Base-by-base conservation (phyloP, 1,140 invertebrate genomes). In the Brachionus rotundiformis region DNA sequence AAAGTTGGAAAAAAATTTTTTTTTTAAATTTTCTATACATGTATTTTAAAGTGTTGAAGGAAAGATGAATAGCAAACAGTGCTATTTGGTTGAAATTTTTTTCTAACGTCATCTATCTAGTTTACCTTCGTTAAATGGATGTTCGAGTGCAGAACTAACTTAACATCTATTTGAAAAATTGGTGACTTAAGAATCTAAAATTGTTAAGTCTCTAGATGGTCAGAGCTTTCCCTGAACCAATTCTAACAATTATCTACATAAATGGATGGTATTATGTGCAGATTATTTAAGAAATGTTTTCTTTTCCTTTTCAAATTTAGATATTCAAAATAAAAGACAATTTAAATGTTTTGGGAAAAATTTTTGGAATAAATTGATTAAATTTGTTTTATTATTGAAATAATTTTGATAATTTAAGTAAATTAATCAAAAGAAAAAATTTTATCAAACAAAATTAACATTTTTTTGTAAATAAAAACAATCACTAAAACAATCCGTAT, bases 21-120 rank as follows among this genome's bases (percentile, higher is more conserved):
- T 71, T 71, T 71, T 31, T 10, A 73, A 73, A 25, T 25, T 73
- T 73, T 73, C 39, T 25, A 47, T 73, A 4, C 68, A 73, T 73
- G 36, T 73, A 73, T 27, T 63, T 31, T 27, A n/a, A n/a, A n/a
- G n/a, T n/a, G n/a, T 27, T 13, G 61, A 29, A 8, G 25, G 11
- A 19, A 63, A 63, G 61, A 29, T 63, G n/a, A 63, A 63, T 54
- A 19, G n/a, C 7, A 23, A 54, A 54, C 47, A 54, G 47, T 54
- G n/a, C 19, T 54, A 0, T 54, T 54, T 54, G 16, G 47, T 7
- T 5, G 47, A 54, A 54, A 23, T 19, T 25, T 54, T 54, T 54
- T 8, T n/a, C n/a, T n/a, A 54, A 54, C 47, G 47, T 54, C 47
- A 54, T 54, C 47, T 16, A 54, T 1, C 47, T 25, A 54, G 10